phyloP scores from a whole-genome alignment of 2,113 vertebrate species.

The Mohoua ochrocephala region DNA sequence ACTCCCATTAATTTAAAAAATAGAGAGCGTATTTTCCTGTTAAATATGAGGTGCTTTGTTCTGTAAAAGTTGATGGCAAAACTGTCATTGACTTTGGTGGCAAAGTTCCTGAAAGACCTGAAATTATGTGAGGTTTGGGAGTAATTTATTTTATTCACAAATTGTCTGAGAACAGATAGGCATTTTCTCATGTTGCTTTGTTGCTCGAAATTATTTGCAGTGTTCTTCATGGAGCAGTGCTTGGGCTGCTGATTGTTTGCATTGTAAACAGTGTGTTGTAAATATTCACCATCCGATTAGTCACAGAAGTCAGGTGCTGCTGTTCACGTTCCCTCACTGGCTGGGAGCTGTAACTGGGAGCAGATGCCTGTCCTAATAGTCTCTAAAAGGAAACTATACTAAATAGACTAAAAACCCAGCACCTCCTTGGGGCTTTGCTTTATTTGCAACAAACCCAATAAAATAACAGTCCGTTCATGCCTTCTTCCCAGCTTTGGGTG shows the following conservation, averaged over 20 bases:
- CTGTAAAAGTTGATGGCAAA: constrained; percentile 15
- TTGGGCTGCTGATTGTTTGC: constrained; percentile 56
- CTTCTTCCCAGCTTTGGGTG: neutral
- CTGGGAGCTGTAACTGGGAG: constrained; percentile 21
- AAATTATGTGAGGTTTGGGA: constrained; percentile 44
- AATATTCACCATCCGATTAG: constrained; percentile 54
- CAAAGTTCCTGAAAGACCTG: constrained; percentile 43
- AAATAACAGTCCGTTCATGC: neutral
- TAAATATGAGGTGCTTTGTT: neutral
- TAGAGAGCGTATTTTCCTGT: neutral
- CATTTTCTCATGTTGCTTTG: constrained; percentile 48
- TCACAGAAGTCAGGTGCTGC: constrained; percentile 22
- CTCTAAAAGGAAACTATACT: constrained; percentile 9
- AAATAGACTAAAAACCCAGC: neutral
- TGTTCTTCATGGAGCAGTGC: constrained; percentile 47
- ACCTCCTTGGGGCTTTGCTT: constrained; percentile 6
- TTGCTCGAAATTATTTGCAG: constrained; percentile 48
- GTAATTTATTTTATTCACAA: constrained; percentile 48
- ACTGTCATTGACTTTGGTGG: constrained; percentile 25
- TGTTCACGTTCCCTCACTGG: constrained; percentile 12
- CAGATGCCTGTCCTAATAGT: constrained; percentile 43
- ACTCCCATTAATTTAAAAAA: neutral
- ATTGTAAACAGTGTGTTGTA: constrained; percentile 53
- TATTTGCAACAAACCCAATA: neutral
- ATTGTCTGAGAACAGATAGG: constrained; percentile 41